Evolutionary conservation across 2,113 vertebrate species (phyloP), one percentile per base, ranked within the genome.

Genomic region (Pachypanchax playfairii): DNA sequence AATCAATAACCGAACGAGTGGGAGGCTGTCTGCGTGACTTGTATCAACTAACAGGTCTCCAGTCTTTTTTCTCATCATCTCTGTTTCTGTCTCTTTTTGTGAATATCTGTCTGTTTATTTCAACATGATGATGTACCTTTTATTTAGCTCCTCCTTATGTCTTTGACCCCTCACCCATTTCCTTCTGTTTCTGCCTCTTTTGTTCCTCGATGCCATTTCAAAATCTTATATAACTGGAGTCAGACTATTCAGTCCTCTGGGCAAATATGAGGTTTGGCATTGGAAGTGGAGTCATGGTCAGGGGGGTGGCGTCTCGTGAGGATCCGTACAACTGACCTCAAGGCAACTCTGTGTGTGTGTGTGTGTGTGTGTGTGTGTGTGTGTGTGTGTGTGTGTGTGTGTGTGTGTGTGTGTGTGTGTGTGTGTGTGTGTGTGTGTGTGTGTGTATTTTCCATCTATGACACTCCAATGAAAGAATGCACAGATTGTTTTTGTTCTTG

Each of bases 1-100:
- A 79, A 77, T 82, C 63, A 77, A 75, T 73, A 50, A 67, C 75
- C 70, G 52, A 43, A 61, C 53, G 65, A 81, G 54, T 73, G 65
- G 54, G 52, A 59, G 65, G 75, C 58, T 77, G 66, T 71, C 73
- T 76, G 76, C 54, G 48, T 77, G 78, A 47, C 50, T 77, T 73
- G 66, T 76, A 75, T 84, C 77, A 73, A 67, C 74, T 73, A 66
- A 77, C 68, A 75, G 53, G 66, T 73, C 60, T 46, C 52, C 42
- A 48, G 61, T 72, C 46, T 65, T 39, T 64, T 12, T 61, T 42
- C 4, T 20, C n/a, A 25, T 78, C 51, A 0, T 14, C n/a, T n/a
- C n/a, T n/a, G n/a, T n/a, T n/a, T n/a, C n/a, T 52, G 31, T 75
- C 36, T 25, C 25, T 54, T 33, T 54, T 43, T 56, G 38, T 49